Base-by-base conservation (phyloP, 1,140 invertebrate species). In the Archivesica marissinica region DNA sequence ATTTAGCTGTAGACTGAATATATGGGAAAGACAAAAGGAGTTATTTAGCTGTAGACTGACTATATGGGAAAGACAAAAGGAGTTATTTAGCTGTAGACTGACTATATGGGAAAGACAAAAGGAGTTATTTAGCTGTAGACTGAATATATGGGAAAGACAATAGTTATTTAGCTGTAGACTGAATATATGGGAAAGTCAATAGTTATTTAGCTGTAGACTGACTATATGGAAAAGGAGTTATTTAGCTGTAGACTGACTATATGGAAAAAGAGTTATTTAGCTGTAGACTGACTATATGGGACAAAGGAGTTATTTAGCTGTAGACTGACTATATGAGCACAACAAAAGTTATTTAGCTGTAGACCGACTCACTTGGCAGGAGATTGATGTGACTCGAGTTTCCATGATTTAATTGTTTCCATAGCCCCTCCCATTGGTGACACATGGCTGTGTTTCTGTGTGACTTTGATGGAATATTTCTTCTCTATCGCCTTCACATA, bases 341-440 rank as follows among this genome's bases (percentile, higher is more conserved):
- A 59, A 13, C 20, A 6, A 54, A 54, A 54, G 25, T 7, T n/a
- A 54, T 23, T 13, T 13, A 9, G 20, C 52, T n/a, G 9, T 9
- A 59, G 11, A 6, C 11, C 33, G 9, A 28, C 59, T 64, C n/a
- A 64, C 59, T 64, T 64, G 23, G 59, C 30, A 1, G 59, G 59
- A 15, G 59, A 64, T 2, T 35, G 28, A 25, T 3, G 4, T 17
- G 30, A 2, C 3, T 64, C 59, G 1, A 33, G 17, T 4, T 64
- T 64, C 59, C 59, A 64, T 35, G 30, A 25, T 20, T 64, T 64
- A 30, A 64, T 64, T 64, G 33, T 64, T 15, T 64, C 20, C n/a
- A 64, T 11, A 1, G 30, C 15, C 9, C 59, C 59, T 4, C 59
- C 59, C 59, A 64, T 64, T 64, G 59, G 38, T 6, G 59, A 17